These are phyloP conservation scores for Pitangus sulphuratus DNA, from an alignment of 2,797 vertebrate species.

Conservation along the genomic window DNA sequence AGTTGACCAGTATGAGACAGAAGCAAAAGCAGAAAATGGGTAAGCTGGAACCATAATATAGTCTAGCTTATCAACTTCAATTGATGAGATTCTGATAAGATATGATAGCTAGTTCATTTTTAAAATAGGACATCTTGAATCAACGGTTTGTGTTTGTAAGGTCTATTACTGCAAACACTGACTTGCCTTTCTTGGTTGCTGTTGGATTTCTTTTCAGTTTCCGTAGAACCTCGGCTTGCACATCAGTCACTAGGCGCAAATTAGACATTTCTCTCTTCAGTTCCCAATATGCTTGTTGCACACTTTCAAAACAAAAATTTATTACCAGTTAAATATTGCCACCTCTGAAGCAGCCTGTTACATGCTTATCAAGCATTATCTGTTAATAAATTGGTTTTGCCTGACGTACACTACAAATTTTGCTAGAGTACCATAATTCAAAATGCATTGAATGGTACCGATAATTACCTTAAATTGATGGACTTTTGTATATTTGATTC, in stretches of 20 bases:
- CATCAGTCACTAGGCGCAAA: conserved; percentile 76
- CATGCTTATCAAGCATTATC: not conserved
- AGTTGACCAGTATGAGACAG: conserved; percentile 79
- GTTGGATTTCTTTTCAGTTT: conserved; percentile 73
- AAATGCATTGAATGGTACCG: not conserved
- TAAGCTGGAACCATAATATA: conserved; percentile 62
- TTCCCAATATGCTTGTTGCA: conserved; percentile 79
- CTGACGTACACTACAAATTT: not conserved
- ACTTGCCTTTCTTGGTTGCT: conserved; percentile 82
- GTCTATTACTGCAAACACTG: conserved; percentile 43
- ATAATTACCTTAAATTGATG: not conserved
- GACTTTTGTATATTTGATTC: not conserved
- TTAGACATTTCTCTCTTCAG: conserved; percentile 83
- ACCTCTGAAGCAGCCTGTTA: not conserved
- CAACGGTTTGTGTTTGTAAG: not conserved
- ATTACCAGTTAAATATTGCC: not conserved
- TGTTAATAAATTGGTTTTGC: not conserved
- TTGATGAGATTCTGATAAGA: conserved; percentile 73
- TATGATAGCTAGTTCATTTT: conserved; percentile 59
- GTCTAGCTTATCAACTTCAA: conserved; percentile 64
- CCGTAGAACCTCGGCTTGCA: conserved; percentile 78
- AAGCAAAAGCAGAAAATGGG: conserved; percentile 74
- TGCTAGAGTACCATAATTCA: not conserved
- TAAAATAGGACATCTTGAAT: conserved; percentile 31
- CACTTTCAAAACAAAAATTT: conserved; percentile 38